These are phyloP conservation scores for Acanthaster planci DNA, from an alignment of 35 echinoderm and acorn worm species.

Conservation along the genomic window DNA sequence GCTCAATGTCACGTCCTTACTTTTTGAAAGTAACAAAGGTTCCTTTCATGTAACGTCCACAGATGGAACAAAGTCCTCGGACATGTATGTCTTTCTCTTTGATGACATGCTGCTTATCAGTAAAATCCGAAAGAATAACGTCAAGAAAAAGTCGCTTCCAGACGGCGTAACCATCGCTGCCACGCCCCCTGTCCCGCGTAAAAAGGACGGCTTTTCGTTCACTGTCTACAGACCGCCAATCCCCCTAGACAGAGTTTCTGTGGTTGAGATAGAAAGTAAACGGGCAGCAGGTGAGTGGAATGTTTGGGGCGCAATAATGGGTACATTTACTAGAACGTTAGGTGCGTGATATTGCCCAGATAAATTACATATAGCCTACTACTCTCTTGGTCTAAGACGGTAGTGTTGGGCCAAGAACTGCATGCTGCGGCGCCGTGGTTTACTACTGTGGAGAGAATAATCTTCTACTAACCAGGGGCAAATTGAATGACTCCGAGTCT, in stretches of 20 bases:
- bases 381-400: background rate
- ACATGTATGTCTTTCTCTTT: constrained; percentile 74
- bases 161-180: background rate
- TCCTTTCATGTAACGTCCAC: background rate
- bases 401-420: no score
- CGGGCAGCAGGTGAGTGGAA: constrained; percentile 54
- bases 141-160: constrained; percentile 55
- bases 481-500: no score
- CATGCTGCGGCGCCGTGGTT: no score
- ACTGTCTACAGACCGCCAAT: constrained; percentile 53
- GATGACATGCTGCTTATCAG: constrained; percentile 80
- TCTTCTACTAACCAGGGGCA: no score
- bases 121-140: constrained; percentile 41
- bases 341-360: background rate
- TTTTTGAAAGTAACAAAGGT: background rate
- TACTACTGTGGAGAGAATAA: no score
- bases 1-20: background rate
- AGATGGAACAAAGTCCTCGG: constrained; percentile 52
- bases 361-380: background rate
- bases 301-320: background rate
- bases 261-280: constrained; percentile 53
- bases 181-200: constrained; percentile 32
- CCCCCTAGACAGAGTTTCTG: constrained; percentile 64
- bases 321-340: background rate
- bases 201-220: constrained; percentile 56